phyloP scores from a whole-genome alignment of 2,797 vertebrate species.

The Smutsia temminckii region DNA sequence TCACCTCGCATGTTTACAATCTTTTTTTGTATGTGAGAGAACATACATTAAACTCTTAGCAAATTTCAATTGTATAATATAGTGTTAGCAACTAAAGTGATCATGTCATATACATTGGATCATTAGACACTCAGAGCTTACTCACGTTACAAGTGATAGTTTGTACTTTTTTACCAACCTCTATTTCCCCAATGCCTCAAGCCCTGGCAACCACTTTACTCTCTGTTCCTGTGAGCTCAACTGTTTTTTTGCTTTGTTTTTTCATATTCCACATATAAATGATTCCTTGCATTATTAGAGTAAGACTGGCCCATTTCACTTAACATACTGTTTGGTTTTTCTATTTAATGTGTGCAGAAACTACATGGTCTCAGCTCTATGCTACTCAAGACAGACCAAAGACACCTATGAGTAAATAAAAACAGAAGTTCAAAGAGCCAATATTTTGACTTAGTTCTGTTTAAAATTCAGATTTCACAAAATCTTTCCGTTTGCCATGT shows the following conservation, averaged over 20 bases:
- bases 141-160: background rate
- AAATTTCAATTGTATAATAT: background rate
- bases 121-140: background rate
- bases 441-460: background rate
- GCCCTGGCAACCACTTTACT: background rate
- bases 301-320: background rate
- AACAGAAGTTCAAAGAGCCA: conserved; percentile 6
- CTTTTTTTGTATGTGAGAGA: background rate
- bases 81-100: background rate
- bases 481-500: background rate
- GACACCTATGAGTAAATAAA: background rate
- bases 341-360: background rate
- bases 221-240: background rate
- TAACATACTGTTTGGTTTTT: background rate
- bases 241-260: background rate
- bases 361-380: background rate
- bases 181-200: background rate
- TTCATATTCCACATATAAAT: background rate
- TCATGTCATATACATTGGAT: background rate
- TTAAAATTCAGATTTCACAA: conserved; percentile 38
- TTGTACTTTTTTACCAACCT: background rate
- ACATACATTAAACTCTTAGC: background rate
- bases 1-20: background rate
- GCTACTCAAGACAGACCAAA: background rate
- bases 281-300: background rate